Conservation (phyloP, 2,797 vertebrate species). For the Mormyrus hasselquistii region DNA sequence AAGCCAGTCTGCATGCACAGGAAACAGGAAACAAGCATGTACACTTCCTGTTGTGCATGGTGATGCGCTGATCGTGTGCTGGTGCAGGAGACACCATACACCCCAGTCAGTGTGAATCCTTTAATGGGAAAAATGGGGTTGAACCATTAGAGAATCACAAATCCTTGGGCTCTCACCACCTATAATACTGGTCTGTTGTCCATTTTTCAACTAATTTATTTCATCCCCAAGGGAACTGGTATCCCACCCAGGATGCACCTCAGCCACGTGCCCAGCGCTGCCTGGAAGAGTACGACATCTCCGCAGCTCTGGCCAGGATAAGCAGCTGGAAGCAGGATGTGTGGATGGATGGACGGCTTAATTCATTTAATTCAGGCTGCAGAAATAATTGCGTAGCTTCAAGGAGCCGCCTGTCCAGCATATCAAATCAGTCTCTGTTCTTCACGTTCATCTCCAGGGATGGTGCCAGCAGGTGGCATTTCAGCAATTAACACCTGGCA, state of each 20-base stretch:
- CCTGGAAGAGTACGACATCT: background rate
- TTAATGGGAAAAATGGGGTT: background rate
- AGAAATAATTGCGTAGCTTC: background rate
- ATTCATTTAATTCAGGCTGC: background rate
- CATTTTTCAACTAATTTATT: background rate
- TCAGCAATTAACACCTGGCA: conserved; percentile 15
- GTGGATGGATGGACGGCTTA: background rate
- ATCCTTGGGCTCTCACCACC: background rate
- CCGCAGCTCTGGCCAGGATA: background rate
- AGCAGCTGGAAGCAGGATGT: background rate
- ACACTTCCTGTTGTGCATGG: background rate
- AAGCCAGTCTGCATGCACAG: background rate
- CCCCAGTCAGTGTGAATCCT: background rate
- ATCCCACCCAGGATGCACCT: background rate
- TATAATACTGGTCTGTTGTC: background rate
- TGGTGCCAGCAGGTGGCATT: background rate
- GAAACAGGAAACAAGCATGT: background rate
- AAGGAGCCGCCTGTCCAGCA: background rate
- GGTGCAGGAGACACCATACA: background rate
- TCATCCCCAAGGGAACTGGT: background rate
- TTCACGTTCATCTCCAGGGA: conserved; percentile 1
- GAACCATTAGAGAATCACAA: background rate
- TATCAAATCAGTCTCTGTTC: background rate
- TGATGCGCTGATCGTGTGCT: background rate
- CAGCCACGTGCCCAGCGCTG: background rate